Evolutionary conservation across 2,797 vertebrate genomes (phyloP).

Genomic region (Loriculus beryllinus): DNA sequence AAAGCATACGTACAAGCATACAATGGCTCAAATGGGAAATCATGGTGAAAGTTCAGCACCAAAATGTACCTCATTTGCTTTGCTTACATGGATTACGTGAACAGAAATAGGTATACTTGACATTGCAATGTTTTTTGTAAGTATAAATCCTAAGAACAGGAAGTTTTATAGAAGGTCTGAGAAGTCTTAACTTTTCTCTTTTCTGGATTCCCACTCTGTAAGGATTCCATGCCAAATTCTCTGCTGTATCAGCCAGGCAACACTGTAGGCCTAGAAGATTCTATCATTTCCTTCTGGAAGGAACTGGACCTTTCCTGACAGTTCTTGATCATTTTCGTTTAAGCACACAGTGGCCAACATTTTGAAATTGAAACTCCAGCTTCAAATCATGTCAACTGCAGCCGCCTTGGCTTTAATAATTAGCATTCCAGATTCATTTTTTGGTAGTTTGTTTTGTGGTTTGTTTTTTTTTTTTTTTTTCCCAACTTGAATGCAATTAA

Average conservation of each 20-base stretch:
- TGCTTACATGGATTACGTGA: background rate
- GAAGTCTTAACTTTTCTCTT: background rate
- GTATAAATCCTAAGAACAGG: background rate
- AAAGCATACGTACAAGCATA: background rate
- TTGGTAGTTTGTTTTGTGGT: fast-evolving
- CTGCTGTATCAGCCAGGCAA: background rate
- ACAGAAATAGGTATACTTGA: background rate
- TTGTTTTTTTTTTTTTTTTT: too few species aligned
- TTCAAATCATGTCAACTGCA: background rate
- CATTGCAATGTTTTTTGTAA: background rate
- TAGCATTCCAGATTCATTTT: background rate
- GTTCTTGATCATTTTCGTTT: background rate
- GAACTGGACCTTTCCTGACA: background rate
- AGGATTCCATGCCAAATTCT: background rate
- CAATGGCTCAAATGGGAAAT: background rate
- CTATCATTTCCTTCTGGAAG: background rate
- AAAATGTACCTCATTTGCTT: background rate
- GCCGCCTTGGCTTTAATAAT: background rate
- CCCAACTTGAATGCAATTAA: background rate
- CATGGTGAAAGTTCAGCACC: background rate
- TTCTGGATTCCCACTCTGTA: background rate
- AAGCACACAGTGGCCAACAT: background rate
- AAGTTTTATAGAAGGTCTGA: background rate
- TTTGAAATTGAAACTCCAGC: background rate
- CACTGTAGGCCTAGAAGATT: background rate